Evolutionary conservation across 2,113 vertebrate species (phyloP).

Genomic region (Calcarius ornatus): DNA sequence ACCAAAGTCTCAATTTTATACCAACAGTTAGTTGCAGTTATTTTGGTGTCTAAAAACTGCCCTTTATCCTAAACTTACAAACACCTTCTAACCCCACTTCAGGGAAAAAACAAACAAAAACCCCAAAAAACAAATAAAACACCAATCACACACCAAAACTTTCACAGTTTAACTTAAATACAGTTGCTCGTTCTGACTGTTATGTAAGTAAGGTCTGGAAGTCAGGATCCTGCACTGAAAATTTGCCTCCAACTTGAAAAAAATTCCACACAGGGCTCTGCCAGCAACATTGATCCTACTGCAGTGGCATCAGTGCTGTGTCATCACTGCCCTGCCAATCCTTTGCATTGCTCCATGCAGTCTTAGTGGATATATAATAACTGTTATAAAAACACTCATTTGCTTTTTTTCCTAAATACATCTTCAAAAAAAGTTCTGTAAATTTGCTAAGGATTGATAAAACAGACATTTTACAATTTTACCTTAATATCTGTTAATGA

Average conservation of each 20-base stretch:
- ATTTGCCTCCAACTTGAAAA: neutral
- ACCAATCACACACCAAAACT: neutral
- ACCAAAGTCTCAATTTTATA: conserved; percentile 4
- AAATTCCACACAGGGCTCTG: neutral
- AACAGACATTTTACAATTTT: neutral
- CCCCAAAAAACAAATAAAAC: neutral
- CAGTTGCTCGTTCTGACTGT: neutral
- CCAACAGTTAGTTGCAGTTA: neutral
- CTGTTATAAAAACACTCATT: neutral
- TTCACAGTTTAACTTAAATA: neutral
- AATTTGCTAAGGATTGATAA: neutral
- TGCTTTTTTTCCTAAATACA: neutral
- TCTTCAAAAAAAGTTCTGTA: neutral
- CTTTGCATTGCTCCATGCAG: neutral
- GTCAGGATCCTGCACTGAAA: neutral
- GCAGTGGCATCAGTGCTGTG: neutral
- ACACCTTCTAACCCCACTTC: neutral
- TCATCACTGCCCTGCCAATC: neutral
- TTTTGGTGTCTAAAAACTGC: neutral
- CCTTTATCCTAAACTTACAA: neutral
- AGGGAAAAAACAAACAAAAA: neutral
- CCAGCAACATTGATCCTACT: conserved; percentile 22
- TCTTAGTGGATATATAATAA: neutral
- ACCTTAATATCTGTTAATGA: neutral
- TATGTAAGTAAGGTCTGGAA: neutral